A percentile compares a stretch with the other conserved stretches of the same genome.
Evolutionary conservation across 2,113 vertebrate species (phyloP).

Genomic region (Ornithorhynchus anatinus): DNA sequence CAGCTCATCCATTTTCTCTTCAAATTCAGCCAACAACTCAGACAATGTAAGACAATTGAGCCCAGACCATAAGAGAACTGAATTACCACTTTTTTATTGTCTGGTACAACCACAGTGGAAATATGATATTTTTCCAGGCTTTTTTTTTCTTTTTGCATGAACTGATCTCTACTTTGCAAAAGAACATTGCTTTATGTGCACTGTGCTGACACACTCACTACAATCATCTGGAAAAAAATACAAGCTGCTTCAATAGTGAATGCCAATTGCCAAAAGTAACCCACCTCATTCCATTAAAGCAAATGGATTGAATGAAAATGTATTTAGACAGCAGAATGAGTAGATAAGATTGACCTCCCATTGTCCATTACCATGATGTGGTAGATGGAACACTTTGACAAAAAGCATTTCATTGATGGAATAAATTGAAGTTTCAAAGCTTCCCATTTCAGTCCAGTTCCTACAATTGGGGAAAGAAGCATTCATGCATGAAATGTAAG

Average conservation of each 20-base stretch:
- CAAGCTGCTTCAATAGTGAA: background rate
- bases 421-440: slow-evolving; percentile 19
- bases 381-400: slow-evolving; percentile 3
- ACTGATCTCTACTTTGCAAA: slow-evolving; percentile 20
- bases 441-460: slow-evolving; percentile 2
- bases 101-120: slow-evolving; percentile 41
- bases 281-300: slow-evolving; percentile 12
- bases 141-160: slow-evolving; percentile 47
- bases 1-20: slow-evolving; percentile 23
- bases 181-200: background rate
- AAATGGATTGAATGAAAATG: slow-evolving; percentile 20
- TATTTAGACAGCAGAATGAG: slow-evolving; percentile 26
- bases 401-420: slow-evolving; percentile 24
- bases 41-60: slow-evolving; percentile 32
- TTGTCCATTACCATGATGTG: background rate
- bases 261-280: slow-evolving; percentile 22
- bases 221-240: slow-evolving; percentile 51
- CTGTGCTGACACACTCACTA: slow-evolving; percentile 38
- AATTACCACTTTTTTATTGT: slow-evolving; percentile 29
- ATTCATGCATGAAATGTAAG: slow-evolving; percentile 4
- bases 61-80: background rate
- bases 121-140: slow-evolving; percentile 53
- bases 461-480: background rate
- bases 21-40: slow-evolving; percentile 33
- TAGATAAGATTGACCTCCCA: slow-evolving; percentile 16